phyloP scores from a whole-genome alignment of 2,888 invertebrate species.

The Xestia rhomboidea region DNA sequence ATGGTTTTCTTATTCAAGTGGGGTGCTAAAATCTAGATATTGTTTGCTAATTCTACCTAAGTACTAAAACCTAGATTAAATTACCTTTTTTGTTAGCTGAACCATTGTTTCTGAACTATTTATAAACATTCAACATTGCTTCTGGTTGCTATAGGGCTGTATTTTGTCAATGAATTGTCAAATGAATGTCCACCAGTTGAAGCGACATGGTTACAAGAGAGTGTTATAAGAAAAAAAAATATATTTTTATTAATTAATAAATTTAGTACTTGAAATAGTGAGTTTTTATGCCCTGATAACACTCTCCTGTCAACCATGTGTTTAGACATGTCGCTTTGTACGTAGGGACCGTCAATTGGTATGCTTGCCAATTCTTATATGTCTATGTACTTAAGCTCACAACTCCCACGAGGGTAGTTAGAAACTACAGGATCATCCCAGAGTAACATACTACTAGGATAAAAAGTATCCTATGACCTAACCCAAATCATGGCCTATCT shows the following conservation, averaged over 20 bases:
- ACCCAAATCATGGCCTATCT: background rate
- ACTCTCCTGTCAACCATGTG: too few species aligned
- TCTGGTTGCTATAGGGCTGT: constrained; percentile 8
- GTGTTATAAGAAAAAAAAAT: too few species aligned
- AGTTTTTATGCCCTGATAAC: too few species aligned
- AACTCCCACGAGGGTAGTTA: background rate
- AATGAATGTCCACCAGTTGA: background rate
- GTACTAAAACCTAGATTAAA: constrained; percentile 6
- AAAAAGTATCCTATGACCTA: background rate
- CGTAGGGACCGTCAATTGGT: too few species aligned
- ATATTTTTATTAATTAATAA: too few species aligned
- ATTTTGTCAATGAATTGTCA: constrained; percentile 33
- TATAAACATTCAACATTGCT: constrained; percentile 23
- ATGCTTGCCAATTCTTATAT: background rate
- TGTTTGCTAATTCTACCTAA: constrained; percentile 21
- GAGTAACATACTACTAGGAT: background rate
- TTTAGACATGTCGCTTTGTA: too few species aligned
- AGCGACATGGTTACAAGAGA: too few species aligned
- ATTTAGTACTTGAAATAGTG: too few species aligned
- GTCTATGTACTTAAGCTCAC: too few species aligned
- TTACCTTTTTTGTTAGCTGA: constrained; percentile 4
- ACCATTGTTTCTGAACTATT: constrained; percentile 47
- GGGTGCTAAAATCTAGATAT: constrained; percentile 1
- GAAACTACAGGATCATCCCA: background rate
- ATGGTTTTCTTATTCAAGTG: constrained; percentile 18